Evolutionary conservation across 2,113 vertebrate species (phyloP).

Genomic region (Bombycilla garrulus): DNA sequence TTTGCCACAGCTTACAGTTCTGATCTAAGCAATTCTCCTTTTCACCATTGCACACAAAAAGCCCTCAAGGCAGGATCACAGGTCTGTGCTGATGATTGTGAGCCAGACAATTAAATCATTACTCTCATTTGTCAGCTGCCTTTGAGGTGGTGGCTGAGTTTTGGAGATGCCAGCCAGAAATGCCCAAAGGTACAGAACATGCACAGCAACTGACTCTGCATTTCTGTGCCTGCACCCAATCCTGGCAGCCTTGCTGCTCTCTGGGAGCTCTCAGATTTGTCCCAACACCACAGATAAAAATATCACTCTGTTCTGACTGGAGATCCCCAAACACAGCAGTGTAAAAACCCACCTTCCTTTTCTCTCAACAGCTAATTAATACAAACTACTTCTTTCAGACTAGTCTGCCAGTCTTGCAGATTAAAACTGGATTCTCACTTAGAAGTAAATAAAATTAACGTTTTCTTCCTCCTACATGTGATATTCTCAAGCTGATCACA

Average conservation of each 20-base stretch:
- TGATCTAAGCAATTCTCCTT: background rate
- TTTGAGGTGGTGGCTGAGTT: background rate
- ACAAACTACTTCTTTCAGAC: background rate
- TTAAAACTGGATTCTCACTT: background rate
- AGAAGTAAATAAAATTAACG: background rate
- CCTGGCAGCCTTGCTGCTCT: background rate
- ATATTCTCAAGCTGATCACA: background rate
- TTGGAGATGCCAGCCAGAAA: background rate
- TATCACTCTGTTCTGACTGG: background rate
- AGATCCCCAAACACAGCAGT: background rate
- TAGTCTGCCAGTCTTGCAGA: background rate
- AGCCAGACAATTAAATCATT: background rate
- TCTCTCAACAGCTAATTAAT: background rate
- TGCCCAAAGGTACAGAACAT: background rate
- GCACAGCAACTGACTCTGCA: background rate
- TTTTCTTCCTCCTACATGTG: background rate
- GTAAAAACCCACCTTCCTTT: fast-evolving
- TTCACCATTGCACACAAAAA: background rate
- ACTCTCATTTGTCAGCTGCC: background rate
- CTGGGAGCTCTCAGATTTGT: background rate
- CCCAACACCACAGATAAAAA: background rate
- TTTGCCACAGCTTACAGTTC: background rate
- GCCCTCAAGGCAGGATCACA: background rate
- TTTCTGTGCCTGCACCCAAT: background rate
- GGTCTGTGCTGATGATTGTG: background rate